Conservation (phyloP, 2,113 vertebrate species). For the Crocuta crocuta region DNA sequence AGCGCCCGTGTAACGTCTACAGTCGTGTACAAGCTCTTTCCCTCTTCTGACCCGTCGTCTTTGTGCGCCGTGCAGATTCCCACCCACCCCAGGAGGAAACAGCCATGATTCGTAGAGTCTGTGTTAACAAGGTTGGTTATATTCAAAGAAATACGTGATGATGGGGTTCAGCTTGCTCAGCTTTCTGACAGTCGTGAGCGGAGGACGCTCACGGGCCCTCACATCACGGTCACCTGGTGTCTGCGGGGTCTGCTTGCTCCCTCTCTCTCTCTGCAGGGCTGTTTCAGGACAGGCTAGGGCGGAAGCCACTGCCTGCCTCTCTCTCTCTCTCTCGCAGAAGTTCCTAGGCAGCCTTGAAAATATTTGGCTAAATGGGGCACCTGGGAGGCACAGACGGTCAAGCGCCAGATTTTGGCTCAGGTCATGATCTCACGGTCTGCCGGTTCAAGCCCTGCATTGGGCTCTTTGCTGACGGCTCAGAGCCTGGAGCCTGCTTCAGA, state of each 20-base stretch:
- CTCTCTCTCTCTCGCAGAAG: no score
- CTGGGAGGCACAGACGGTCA: no score
- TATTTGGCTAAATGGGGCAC: no score
- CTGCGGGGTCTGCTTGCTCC: background rate
- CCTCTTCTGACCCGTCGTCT: background rate
- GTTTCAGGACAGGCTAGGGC: no score
- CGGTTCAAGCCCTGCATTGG: no score
- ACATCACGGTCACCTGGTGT: no score
- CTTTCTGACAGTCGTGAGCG: background rate
- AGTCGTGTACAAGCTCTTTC: background rate
- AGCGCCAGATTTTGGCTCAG: no score
- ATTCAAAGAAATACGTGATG: background rate
- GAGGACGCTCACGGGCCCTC: background rate
- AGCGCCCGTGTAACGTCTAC: fast-evolving
- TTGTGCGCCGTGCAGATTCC: no score
- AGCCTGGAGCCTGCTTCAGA: no score
- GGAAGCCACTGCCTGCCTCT: background rate
- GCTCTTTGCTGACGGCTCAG: no score
- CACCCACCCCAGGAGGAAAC: background rate
- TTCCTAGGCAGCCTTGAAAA: background rate
- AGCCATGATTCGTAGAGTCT: background rate
- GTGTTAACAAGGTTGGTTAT: background rate
- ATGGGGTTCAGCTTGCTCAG: no score
- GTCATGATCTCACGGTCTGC: no score
- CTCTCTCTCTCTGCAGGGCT: background rate